These are phyloP conservation scores for Melanerpes aurifrons DNA, from an alignment of 2,113 vertebrate species.

Conservation along the genomic window DNA sequence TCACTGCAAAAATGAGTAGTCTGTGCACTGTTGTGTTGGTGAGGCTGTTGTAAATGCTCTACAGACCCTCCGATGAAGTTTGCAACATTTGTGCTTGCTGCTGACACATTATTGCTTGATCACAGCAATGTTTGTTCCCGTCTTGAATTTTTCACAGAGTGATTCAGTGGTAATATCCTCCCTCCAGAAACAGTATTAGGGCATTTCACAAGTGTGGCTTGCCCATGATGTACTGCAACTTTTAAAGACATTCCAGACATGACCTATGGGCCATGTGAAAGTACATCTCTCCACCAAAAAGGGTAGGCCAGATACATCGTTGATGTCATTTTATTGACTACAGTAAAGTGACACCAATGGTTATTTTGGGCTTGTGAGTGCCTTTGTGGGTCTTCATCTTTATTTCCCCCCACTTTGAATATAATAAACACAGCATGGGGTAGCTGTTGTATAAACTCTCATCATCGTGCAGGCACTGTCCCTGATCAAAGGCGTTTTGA, in stretches of 20 bases:
- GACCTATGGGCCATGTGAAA: constrained; percentile 51
- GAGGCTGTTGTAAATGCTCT: neutral
- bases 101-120: neutral
- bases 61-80: neutral
- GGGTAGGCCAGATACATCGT: constrained; percentile 3
- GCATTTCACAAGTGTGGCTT: neutral
- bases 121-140: neutral
- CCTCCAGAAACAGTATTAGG: neutral
- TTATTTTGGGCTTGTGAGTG: constrained; percentile 11
- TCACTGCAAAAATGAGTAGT: neutral
- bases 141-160: neutral
- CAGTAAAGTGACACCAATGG: neutral
- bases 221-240: neutral
- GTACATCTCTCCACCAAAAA: constrained; percentile 10
- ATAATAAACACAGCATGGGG: neutral
- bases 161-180: neutral
- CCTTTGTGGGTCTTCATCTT: neutral
- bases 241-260: constrained; percentile 40
- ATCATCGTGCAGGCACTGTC: neutral
- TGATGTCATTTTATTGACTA: constrained; percentile 9
- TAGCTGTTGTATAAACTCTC: neutral
- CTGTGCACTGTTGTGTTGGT: neutral
- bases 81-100: neutral
- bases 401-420: neutral
- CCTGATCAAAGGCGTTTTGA: constrained; percentile 25